Evolutionary conservation across 2,113 vertebrate genomes (phyloP).

Genomic region (Cinclus cinclus): DNA sequence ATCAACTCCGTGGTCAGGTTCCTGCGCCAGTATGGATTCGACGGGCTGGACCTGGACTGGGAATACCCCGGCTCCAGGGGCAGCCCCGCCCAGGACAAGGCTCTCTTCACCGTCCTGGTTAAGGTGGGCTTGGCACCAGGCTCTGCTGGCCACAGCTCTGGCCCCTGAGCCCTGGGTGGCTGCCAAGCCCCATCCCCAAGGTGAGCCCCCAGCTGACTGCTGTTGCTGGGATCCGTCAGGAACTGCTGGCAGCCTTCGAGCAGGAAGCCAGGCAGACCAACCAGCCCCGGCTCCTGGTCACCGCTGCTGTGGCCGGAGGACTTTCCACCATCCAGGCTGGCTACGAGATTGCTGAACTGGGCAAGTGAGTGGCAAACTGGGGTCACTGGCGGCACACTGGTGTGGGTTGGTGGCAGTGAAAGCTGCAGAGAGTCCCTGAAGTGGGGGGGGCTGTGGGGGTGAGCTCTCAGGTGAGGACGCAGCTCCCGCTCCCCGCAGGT

Average conservation of each 20-base stretch:
- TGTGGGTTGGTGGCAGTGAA: background rate
- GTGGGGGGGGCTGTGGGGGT: background rate
- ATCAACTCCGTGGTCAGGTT: background rate
- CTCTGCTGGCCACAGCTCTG: background rate
- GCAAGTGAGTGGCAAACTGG: constrained; percentile 57
- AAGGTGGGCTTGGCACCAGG: background rate
- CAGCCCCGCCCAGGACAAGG: background rate
- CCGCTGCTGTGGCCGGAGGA: constrained; percentile 74
- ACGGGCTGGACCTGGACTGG: background rate
- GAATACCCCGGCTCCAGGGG: background rate
- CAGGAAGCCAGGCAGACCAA: constrained; percentile 70
- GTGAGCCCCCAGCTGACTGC: background rate
- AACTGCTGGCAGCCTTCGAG: background rate
- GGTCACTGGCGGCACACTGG: background rate
- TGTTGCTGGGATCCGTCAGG: background rate
- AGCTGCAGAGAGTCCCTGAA: background rate
- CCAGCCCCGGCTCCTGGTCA: constrained; percentile 77
- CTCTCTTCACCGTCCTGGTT: background rate
- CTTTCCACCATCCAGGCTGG: constrained; percentile 74
- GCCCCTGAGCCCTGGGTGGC: background rate
- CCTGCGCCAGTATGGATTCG: background rate
- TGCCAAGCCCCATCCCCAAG: background rate
- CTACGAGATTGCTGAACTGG: constrained; percentile 76
- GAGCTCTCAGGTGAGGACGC: background rate
- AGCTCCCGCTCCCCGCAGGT: background rate